phyloP scores from a whole-genome alignment of 2,113 vertebrate genomes.

The Rhagologus leucostigma region DNA sequence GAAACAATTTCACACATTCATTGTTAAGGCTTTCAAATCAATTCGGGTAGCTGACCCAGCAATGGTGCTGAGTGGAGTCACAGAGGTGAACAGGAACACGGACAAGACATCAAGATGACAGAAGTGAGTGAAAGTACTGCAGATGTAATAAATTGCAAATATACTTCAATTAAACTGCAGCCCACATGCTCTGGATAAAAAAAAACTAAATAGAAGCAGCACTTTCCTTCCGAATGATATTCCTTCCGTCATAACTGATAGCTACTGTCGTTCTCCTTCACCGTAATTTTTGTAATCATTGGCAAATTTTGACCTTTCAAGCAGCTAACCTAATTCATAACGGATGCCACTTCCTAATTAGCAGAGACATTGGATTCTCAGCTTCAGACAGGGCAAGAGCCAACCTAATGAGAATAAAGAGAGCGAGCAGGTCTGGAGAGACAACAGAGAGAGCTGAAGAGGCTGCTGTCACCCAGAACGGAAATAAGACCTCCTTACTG shows the following conservation, averaged over 20 bases:
- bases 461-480: not conserved
- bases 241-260: not conserved
- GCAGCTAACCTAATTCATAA: constrained; percentile 62
- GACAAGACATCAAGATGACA: not conserved
- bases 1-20: not conserved
- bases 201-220: not conserved
- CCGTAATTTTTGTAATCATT: constrained; percentile 38
- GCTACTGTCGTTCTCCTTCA: constrained; percentile 1
- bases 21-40: not conserved
- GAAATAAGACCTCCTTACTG: not conserved
- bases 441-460: not conserved
- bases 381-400: not conserved
- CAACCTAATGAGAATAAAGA: constrained; percentile 26
- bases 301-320: constrained; percentile 65
- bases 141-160: constrained; percentile 13
- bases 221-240: not conserved
- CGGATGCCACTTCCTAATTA: constrained; percentile 60
- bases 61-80: not conserved
- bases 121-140: not conserved
- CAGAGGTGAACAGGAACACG: not conserved
- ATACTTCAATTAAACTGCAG: not conserved
- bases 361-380: not conserved
- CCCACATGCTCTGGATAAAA: not conserved
- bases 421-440: not conserved
- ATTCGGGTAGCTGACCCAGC: not conserved